Base-by-base conservation (phyloP, 2,113 vertebrate species). In the Prinia subflava region DNA sequence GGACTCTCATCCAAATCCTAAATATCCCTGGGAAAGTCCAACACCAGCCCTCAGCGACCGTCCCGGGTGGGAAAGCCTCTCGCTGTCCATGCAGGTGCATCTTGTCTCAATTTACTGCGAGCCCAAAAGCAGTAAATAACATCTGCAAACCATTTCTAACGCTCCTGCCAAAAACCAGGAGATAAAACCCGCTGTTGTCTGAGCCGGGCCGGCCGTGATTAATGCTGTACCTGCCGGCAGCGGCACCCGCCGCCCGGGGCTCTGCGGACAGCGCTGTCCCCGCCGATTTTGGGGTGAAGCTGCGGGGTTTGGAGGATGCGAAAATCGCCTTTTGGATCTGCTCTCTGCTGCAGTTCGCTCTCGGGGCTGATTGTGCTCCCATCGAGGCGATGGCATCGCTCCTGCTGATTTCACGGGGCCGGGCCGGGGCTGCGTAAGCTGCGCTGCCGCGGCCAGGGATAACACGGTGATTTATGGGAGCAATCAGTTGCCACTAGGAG, bases 81-180 rank as follows among this genome's bases (percentile, higher is more conserved):
- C 41, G 0, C 74, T 37, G 59, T 82, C 94, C 92, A 59, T 55
- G 92, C 97, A 96, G 95, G 95, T 97, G 92, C 87, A 93, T 95
- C 93, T 95, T 87, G 92, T 96, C 97, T 96, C 83, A 35, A 79
- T 93, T 95, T 93, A 70, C 75, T 91, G 57, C 64, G 12, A 91
- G 86, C 83, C 80, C 90, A 78, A 92, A 53, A 83, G 94, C 92
- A 84, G 96, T 96, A 96, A 97, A 96, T 96, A 97, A 95, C 97
- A 96, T 96, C 97, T 97, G 96, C 89, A 94, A 96, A 83, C 44
- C 44, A 94, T 97, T 97, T 83, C 84, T 94, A 53, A 6, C 7
- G 11, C 81, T 90, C 12, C 68, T 75, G 95, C 91, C 94, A 96
- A 88, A 90, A 92, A 28, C 21, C 4, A 8, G 83, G 89, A 95